Base-by-base conservation (phyloP, 2,888 invertebrate species). In the Myathropa florea region DNA sequence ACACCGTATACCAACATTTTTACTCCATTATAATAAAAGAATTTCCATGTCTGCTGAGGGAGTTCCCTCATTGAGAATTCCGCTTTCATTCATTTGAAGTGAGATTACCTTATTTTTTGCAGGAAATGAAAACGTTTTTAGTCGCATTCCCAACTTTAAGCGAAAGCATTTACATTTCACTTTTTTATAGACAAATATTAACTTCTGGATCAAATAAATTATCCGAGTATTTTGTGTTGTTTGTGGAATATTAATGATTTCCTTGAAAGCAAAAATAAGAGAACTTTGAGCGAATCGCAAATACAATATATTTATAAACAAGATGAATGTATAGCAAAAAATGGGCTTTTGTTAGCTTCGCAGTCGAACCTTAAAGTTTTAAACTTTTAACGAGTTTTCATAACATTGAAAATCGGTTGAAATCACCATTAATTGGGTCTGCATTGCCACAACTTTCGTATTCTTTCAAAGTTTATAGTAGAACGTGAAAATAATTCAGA, bases 61-160 rank as follows among this genome's bases (percentile, higher is more conserved):
- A 75, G 83, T 86, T 33, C 67, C 73, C 86, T 86, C 86, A 86
- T 86, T 86, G 86, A 83, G 79, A 79, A 86, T 86, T 86, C 86
- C 78, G 65, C 75, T 86, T 83, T 83, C 86, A 86, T 86, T 83
- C 78, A 78, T 83, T 83, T 86, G 75, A 83, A 86, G 78, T 71
- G 86, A 73, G 75, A 65, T 79, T 82, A 61, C 70, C 75, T 71
- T 75, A 55, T 81, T 73, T 59, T 78, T 57, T 57, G 24, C 64
- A 72, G 85, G 77, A 85, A 85, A 81, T 73, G 72, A 82, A 82
- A 85, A 85, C 80, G 68, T 85, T 85, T 85, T 68, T 57, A 63
- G 81, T 73, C 68, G 46, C 70, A 82, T 70, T 65, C 72, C 53
- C 67, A 60, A 59, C 77, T 46, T 60, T 77, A 81, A 82, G 64